Percentiles rank a stretch among this genome's conserved stretches.
phyloP scores from a whole-genome alignment of 1,140 invertebrate species.

The Cecropterus lyciades region DNA sequence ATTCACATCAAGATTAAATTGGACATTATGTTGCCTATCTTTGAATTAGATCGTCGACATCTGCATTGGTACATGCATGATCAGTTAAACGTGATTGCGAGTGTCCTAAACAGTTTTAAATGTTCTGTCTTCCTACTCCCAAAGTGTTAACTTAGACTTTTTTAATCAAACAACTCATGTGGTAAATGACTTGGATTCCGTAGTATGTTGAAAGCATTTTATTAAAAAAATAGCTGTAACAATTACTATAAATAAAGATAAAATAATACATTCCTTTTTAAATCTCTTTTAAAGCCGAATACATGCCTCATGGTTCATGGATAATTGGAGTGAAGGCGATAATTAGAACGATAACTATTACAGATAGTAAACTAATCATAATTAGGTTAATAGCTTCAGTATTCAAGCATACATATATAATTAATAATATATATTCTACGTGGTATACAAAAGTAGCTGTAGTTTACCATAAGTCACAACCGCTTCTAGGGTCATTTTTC shows the following conservation, averaged over 20 bases:
- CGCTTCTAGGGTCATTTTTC: too few relatives aligned
- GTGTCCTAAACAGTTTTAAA: slow-evolving; percentile 2
- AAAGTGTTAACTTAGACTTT: not conserved
- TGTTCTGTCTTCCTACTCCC: not conserved
- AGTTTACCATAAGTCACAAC: too few relatives aligned
- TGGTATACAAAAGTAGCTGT: too few relatives aligned
- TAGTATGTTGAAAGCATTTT: too few relatives aligned
- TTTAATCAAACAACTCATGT: not conserved
- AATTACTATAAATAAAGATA: too few relatives aligned
- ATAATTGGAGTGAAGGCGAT: not conserved
- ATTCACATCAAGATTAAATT: slow-evolving; percentile 69
- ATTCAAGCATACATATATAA: slow-evolving; percentile 2
- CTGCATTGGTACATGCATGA: slow-evolving; percentile 39
- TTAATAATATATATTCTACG: too few relatives aligned
- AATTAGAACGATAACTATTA: not conserved
- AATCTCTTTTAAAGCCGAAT: too few relatives aligned
- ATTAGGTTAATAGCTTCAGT: slow-evolving; percentile 7
- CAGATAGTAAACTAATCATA: not conserved
- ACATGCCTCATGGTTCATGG: too few relatives aligned
- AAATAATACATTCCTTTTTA: too few relatives aligned
- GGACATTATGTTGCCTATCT: slow-evolving; percentile 61
- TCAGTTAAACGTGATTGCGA: slow-evolving; percentile 13
- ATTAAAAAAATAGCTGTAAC: too few relatives aligned
- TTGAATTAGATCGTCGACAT: slow-evolving; percentile 58
- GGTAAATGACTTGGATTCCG: not conserved